A percentile compares a stretch with the other conserved stretches of the same genome.
phyloP scores from a whole-genome alignment of 2,888 invertebrate species.

The Tortrix viridana region DNA sequence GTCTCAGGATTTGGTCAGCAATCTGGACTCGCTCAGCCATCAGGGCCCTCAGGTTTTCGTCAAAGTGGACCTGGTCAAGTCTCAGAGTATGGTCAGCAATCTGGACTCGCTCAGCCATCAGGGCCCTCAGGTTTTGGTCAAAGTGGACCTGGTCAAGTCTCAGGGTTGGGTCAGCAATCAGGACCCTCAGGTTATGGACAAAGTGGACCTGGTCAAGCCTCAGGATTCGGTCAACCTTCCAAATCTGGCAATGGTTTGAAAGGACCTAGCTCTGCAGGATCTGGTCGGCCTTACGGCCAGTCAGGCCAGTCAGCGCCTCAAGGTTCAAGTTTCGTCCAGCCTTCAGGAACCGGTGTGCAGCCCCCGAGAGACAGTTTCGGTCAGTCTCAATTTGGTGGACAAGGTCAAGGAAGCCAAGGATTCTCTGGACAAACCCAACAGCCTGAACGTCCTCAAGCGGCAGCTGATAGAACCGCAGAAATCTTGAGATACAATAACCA shows the following conservation, averaged over 20 bases:
- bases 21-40: slow-evolving; percentile 24
- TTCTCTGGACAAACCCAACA: slow-evolving; percentile 49
- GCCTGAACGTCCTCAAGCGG: slow-evolving; percentile 68
- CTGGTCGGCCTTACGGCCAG: slow-evolving; percentile 35
- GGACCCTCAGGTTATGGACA: slow-evolving; percentile 38
- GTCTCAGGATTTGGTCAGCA: slow-evolving; percentile 14
- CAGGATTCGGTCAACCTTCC: slow-evolving; percentile 20
- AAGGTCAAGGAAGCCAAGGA: slow-evolving; percentile 38
- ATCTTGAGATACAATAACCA: slow-evolving; percentile 70
- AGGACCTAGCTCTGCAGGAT: slow-evolving; percentile 18
- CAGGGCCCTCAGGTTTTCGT: slow-evolving; percentile 39
- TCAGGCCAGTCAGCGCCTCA: slow-evolving; percentile 27
- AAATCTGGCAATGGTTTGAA: slow-evolving; percentile 21
- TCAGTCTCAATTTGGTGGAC: slow-evolving; percentile 31
- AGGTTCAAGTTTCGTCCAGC: not conserved
- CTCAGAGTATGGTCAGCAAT: slow-evolving; percentile 12
- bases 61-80: slow-evolving; percentile 5
- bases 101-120: slow-evolving; percentile 27
- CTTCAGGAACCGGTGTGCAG: not conserved
- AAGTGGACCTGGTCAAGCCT: not conserved
- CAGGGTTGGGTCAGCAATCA: slow-evolving; percentile 20
- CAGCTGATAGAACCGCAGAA: slow-evolving; percentile 67
- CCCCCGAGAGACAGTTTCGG: slow-evolving; percentile 10
- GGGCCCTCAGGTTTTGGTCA: slow-evolving; percentile 38
- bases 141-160: not conserved